Conservation (phyloP, 2,888 invertebrate species). For the Dilophus febrilis region DNA sequence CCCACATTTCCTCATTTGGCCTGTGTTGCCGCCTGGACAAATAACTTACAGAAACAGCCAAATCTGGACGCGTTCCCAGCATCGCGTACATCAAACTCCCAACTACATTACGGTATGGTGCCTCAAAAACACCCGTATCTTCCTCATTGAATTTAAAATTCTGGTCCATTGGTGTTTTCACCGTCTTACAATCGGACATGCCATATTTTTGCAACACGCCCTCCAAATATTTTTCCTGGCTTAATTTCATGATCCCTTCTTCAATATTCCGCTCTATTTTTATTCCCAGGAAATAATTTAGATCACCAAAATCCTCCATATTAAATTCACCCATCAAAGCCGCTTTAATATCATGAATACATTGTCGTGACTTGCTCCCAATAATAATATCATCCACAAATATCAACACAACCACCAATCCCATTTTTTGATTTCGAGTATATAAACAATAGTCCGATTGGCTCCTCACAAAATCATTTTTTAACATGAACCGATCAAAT, state of each 20-base stretch:
- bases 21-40: constrained; percentile 12
- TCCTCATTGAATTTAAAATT: constrained; percentile 9
- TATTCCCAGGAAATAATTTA: constrained; percentile 8
- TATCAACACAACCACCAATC: constrained; percentile 8
- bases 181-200: constrained; percentile 11
- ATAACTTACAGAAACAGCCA: constrained; percentile 11
- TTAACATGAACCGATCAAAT: constrained; percentile 8
- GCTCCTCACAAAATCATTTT: constrained; percentile 8
- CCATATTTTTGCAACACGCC: constrained; percentile 10
- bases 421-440: constrained; percentile 2
- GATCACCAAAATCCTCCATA: constrained; percentile 9
- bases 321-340: constrained; percentile 5
- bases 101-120: constrained; percentile 12
- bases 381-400: constrained; percentile 8
- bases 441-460: constrained; percentile 10
- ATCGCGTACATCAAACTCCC: constrained; percentile 12
- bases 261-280: constrained; percentile 5
- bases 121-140: not conserved
- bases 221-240: constrained; percentile 9
- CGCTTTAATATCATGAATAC: not conserved
- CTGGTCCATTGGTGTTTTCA: constrained; percentile 10
- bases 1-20: constrained; percentile 6
- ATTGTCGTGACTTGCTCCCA: not conserved
- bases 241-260: constrained; percentile 5
- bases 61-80: constrained; percentile 12